Percentiles rank a stretch among this genome's conserved stretches.
Conservation (phyloP, 2,888 invertebrate species). For the Carabus problematicus region DNA sequence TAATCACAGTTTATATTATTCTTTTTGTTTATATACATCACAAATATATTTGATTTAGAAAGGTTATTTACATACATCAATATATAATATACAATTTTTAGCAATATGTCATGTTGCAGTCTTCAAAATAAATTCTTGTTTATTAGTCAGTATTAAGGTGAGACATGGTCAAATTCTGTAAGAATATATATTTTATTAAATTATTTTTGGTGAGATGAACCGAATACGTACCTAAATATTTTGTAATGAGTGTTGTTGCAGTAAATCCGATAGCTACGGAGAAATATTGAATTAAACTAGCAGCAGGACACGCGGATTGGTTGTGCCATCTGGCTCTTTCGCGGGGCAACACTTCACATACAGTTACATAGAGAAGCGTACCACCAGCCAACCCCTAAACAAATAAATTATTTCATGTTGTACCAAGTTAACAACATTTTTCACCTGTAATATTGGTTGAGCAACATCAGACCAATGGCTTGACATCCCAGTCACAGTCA, state of each 20-base stretch:
- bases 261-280: conserved; percentile 68
- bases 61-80: too few relatives aligned
- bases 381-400: conserved; percentile 75
- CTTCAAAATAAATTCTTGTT: too few relatives aligned
- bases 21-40: too few relatives aligned
- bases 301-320: conserved; percentile 60
- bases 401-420: conserved; percentile 13
- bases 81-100: too few relatives aligned
- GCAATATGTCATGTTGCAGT: too few relatives aligned
- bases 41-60: too few relatives aligned
- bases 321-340: conserved; percentile 79
- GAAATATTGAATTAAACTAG: conserved; percentile 70
- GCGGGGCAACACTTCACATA: conserved; percentile 78
- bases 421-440: neutral
- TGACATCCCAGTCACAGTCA: conserved; percentile 65
- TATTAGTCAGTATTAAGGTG: conserved; percentile 18
- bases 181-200: conserved; percentile 5
- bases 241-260: conserved; percentile 69
- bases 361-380: conserved; percentile 78
- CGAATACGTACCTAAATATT: conserved; percentile 63
- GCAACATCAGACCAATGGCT: conserved; percentile 60
- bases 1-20: too few relatives aligned
- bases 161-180: conserved; percentile 37
- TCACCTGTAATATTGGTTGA: conserved; percentile 70
- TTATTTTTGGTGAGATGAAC: conserved; percentile 14